Percentiles rank a stretch among this genome's conserved stretches.
These are phyloP conservation scores for Monomorium pharaonis DNA, from an alignment of 1,140 invertebrate genomes.

Conservation along the genomic window DNA sequence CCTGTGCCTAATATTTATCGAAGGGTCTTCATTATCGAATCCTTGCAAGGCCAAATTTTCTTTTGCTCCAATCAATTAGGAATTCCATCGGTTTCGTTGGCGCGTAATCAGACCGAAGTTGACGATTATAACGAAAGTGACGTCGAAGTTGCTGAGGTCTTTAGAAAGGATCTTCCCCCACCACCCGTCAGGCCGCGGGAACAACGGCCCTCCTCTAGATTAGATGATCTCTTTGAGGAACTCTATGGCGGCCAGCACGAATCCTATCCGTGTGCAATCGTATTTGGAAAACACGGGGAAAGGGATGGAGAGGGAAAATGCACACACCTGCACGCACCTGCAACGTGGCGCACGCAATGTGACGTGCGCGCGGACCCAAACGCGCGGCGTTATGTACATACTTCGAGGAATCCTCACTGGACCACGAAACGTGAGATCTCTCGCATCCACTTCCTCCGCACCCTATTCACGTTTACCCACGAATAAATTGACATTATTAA, in stretches of 20 bases:
- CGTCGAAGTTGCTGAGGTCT: neutral
- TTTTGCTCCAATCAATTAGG: neutral
- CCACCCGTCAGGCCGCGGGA: neutral
- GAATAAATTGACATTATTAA: slow-evolving; percentile 17
- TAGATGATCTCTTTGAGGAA: slow-evolving; percentile 70
- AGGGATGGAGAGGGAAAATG: neutral
- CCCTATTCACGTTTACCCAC: neutral
- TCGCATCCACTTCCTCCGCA: neutral
- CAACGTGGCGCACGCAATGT: slow-evolving; percentile 22
- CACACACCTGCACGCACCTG: slow-evolving; percentile 46
- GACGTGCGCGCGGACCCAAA: neutral
- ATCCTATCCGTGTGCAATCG: neutral
- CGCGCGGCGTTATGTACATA: neutral
- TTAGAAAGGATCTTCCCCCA: neutral
- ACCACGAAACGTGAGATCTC: slow-evolving; percentile 10
- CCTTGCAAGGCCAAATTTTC: neutral
- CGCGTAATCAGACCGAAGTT: neutral
- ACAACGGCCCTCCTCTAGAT: slow-evolving; percentile 68
- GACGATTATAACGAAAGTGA: slow-evolving; percentile 15
- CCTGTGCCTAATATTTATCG: neutral
- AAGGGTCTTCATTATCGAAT: neutral
- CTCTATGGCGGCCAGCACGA: slow-evolving; percentile 1
- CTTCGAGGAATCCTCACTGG: slow-evolving; percentile 9
- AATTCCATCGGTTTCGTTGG: slow-evolving; percentile 22
- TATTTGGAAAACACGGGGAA: slow-evolving; percentile 56